Conservation (phyloP, 1,140 invertebrate genomes). For the Philotrypesis tridentata region DNA sequence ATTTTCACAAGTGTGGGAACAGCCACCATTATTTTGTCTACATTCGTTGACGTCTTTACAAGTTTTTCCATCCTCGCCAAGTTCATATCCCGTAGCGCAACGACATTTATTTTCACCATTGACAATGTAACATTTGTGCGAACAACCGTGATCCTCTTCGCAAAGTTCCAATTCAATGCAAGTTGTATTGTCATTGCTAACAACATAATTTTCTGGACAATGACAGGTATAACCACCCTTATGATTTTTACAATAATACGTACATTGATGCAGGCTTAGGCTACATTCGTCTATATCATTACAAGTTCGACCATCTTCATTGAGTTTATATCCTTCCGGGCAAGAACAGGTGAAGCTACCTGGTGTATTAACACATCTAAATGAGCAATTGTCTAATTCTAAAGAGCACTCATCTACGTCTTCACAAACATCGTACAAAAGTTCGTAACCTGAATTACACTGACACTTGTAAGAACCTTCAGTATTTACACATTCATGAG, state of each 20-base stretch:
- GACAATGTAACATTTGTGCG: slow-evolving; percentile 78
- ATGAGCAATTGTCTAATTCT: slow-evolving; percentile 69
- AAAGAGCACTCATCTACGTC: slow-evolving; percentile 74
- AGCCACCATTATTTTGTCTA: slow-evolving; percentile 71
- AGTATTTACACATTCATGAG: slow-evolving; percentile 80
- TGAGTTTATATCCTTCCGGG: slow-evolving; percentile 66
- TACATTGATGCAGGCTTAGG: slow-evolving; percentile 67
- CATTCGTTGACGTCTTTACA: slow-evolving; percentile 80
- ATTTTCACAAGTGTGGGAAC: slow-evolving; percentile 76
- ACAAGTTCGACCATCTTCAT: slow-evolving; percentile 70
- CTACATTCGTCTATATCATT: slow-evolving; percentile 73
- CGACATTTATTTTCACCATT: slow-evolving; percentile 78
- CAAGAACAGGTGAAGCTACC: slow-evolving; percentile 74
- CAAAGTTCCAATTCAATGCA: slow-evolving; percentile 74
- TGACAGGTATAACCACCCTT: slow-evolving; percentile 77
- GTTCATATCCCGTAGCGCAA: slow-evolving; percentile 76
- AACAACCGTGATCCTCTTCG: slow-evolving; percentile 66
- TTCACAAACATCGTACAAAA: slow-evolving; percentile 69
- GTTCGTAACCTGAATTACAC: slow-evolving; percentile 81
- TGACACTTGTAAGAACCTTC: slow-evolving; percentile 82
- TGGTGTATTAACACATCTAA: slow-evolving; percentile 76
- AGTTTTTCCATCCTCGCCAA: slow-evolving; percentile 68
- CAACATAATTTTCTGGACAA: slow-evolving; percentile 75
- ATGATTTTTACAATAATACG: slow-evolving; percentile 78
- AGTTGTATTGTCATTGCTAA: slow-evolving; percentile 69